Conservation (phyloP, 1,140 invertebrate species). For the Polyergus mexicanus region DNA sequence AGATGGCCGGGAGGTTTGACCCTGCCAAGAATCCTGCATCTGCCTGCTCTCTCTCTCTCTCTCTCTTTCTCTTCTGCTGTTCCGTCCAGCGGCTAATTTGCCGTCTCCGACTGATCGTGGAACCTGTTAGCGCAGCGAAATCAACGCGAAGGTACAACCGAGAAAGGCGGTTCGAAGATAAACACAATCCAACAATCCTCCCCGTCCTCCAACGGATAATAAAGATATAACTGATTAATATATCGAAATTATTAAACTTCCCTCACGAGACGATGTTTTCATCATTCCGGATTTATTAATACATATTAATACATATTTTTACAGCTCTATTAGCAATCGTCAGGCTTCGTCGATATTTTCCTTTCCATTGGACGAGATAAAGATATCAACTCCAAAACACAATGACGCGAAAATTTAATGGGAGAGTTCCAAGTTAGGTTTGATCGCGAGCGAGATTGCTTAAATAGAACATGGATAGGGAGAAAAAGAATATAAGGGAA, state of each 20-base stretch:
- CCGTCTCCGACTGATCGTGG: conserved; percentile 67
- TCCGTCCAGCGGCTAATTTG: conserved; percentile 75
- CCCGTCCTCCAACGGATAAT: conserved; percentile 53
- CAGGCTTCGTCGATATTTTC: conserved; percentile 9
- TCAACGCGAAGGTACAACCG: conserved; percentile 41
- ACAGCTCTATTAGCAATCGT: background rate
- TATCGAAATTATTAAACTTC: conserved; percentile 24
- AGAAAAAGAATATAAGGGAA: background rate
- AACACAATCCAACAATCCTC: conserved; percentile 51
- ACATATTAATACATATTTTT: background rate
- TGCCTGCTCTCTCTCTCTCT: conserved; percentile 71
- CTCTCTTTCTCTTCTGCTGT: conserved; percentile 27
- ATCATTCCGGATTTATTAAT: conserved; percentile 24
- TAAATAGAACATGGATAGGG: background rate
- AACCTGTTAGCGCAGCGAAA: conserved; percentile 61
- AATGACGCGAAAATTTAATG: background rate
- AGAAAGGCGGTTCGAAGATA: conserved; percentile 41
- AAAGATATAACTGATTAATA: conserved; percentile 51
- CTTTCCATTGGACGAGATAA: background rate
- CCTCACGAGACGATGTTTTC: background rate
- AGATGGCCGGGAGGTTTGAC: conserved; percentile 77
- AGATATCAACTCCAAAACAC: background rate
- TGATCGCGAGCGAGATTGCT: conserved; percentile 9
- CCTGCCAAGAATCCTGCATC: conserved; percentile 81
- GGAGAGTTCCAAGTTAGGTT: conserved; percentile 2